Evolutionary conservation across 64 coral and sea anemone genomes (phyloP), one percentile per base, ranked within the genome.

Genomic region (Acropora yongei): DNA sequence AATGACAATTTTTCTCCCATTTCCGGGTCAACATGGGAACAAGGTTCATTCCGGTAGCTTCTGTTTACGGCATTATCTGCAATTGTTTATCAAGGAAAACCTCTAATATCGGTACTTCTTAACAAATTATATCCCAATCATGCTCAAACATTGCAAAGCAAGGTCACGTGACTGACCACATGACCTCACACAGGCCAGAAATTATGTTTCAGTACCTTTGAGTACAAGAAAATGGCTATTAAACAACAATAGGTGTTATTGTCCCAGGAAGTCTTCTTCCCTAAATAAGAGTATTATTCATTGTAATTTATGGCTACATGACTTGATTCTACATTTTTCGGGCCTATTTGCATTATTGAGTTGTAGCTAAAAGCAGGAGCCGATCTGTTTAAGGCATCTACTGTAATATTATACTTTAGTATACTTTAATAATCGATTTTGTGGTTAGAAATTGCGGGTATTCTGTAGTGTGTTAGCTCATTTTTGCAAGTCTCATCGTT

Each of bases 1-100:
- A 86, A 46, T 86, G 5, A 86, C 83, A 19, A 44, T 86, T 86
- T 86, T 68, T 80, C 30, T 72, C 42, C 2, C 47, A 72, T 86
- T 72, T 72, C 67, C 82, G 3, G 18, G 57, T 42, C 82, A 68
- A 85, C 82, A 71, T 85, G 50, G 69, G 69, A 85, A 69, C 14
- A 16, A 86, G 83, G 65, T 45, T 57, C 48, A 80, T 16, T 57
- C 14, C 0, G 78, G 78, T 39, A 80, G 48, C 78, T 80, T 18
- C 20, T 80, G 18, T 80, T 53, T 80, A 80, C n/a, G 20, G 78
- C 50, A 10, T 55, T 55, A 55, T 7, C 51, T 80, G 18, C 48
- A 55, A 57, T 45, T 80, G 48, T 13, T 80, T 55, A 80, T 19
- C 4, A 80, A 80, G 78, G 57, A 57, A 82, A 82, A 63, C 79